Conservation (phyloP, 2,888 invertebrate genomes). For the Sarcophaga rosellei region DNA sequence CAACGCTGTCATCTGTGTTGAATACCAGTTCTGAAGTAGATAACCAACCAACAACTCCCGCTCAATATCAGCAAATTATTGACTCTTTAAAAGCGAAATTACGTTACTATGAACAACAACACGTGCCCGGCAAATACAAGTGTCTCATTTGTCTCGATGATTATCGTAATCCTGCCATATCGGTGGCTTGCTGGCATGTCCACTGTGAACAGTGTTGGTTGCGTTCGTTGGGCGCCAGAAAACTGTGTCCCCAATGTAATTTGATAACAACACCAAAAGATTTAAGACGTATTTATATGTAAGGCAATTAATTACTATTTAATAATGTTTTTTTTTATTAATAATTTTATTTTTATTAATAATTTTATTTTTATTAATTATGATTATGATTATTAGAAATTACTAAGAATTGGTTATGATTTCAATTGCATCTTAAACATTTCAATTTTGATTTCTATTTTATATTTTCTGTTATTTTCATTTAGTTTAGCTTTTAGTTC, state of each 20-base stretch:
- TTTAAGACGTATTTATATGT: constrained; percentile 94
- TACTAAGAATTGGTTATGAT: neutral
- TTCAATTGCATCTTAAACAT: constrained; percentile 23
- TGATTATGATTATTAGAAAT: no score
- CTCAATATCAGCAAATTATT: constrained; percentile 81
- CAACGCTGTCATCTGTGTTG: neutral
- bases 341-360: neutral
- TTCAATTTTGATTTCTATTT: constrained; percentile 43
- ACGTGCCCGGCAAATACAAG: constrained; percentile 85
- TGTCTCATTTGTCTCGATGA: constrained; percentile 95
- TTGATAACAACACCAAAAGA: constrained; percentile 95
- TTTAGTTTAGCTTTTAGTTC: constrained; percentile 4
- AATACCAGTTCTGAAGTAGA: constrained; percentile 45
- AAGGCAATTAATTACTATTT: constrained; percentile 30
- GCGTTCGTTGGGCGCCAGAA: constrained; percentile 89
- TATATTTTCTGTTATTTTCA: constrained; percentile 19
- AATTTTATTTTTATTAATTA: no score
- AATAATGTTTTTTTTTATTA: neutral
- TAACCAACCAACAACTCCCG: constrained; percentile 53
- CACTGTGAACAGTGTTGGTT: constrained; percentile 94
- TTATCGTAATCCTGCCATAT: constrained; percentile 93
- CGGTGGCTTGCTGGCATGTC: constrained; percentile 98
- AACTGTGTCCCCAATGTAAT: constrained; percentile 96
- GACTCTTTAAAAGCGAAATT: constrained; percentile 90
- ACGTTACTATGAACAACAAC: constrained; percentile 87